Evolutionary conservation across 2,797 vertebrate genomes (phyloP).

Genomic region (Micrastur ruficollis): DNA sequence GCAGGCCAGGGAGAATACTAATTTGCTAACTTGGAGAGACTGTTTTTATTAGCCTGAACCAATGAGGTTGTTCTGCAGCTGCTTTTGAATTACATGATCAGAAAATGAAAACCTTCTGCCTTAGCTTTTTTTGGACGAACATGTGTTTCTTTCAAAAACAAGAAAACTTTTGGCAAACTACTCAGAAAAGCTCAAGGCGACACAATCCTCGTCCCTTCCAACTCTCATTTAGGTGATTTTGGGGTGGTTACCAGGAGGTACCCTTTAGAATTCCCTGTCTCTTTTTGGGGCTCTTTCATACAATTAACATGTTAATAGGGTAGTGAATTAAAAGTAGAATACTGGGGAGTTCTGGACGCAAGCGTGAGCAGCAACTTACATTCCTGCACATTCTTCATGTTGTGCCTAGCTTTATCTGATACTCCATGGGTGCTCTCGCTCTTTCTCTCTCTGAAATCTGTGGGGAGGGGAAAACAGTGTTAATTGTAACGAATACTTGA

Average conservation of each 20-base stretch:
- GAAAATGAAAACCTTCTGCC: slow-evolving; percentile 52
- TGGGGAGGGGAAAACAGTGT: background rate
- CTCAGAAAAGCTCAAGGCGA: background rate
- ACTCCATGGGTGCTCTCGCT: background rate
- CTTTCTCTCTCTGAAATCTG: slow-evolving; percentile 6
- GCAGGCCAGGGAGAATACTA: slow-evolving; percentile 7
- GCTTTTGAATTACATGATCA: slow-evolving; percentile 26
- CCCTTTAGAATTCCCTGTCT: background rate
- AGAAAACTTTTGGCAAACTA: background rate
- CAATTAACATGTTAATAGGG: background rate
- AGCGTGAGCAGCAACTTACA: slow-evolving; percentile 32
- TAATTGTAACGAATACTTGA: slow-evolving; percentile 28
- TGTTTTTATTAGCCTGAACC: slow-evolving; percentile 31
- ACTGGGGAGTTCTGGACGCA: background rate
- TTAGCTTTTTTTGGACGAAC: background rate
- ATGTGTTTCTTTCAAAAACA: background rate
- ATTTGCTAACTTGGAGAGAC: background rate
- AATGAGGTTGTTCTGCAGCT: background rate
- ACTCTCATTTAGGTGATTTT: background rate
- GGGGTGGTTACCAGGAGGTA: background rate
- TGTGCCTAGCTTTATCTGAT: slow-evolving; percentile 12
- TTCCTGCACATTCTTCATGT: slow-evolving; percentile 38
- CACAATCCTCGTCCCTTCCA: background rate
- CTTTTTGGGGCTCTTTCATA: background rate
- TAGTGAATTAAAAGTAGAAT: background rate